phyloP scores from a whole-genome alignment of 2,888 invertebrate species.

The Ashinkailepas kermadecensis region DNA sequence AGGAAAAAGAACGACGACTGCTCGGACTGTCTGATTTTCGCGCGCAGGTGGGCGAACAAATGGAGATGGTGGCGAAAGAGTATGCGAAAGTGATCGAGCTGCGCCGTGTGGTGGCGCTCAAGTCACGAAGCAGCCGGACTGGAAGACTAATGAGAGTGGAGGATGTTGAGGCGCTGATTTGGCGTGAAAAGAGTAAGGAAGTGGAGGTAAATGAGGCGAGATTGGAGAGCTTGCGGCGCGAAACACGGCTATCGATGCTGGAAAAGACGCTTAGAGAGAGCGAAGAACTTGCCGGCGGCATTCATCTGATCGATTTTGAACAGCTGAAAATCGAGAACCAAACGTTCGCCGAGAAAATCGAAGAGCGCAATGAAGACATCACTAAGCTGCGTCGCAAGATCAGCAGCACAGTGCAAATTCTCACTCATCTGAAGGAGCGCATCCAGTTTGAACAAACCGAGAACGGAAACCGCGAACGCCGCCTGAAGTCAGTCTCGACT shows the following conservation, averaged over 20 bases:
- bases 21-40: not conserved
- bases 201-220: conserved; percentile 39
- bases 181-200: conserved; percentile 38
- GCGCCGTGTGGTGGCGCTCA: not conserved
- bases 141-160: not conserved
- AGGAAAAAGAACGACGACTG: conserved; percentile 34
- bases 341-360: conserved; percentile 50
- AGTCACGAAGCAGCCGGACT: not conserved
- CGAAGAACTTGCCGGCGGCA: conserved; percentile 49
- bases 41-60: not conserved
- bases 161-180: conserved; percentile 38
- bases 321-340: conserved; percentile 51
- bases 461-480: conserved; percentile 36
- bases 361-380: conserved; percentile 51
- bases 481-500: conserved; percentile 34
- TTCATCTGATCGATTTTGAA: conserved; percentile 51
- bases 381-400: conserved; percentile 46
- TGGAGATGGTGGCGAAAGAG: not conserved
- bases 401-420: conserved; percentile 46
- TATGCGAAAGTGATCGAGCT: not conserved
- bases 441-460: conserved; percentile 45
- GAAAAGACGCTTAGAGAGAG: conserved; percentile 36
- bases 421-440: conserved; percentile 51
- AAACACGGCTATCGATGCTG: conserved; percentile 40
- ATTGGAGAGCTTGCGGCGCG: conserved; percentile 39